A percentile compares a stretch with the other conserved stretches of the same genome.
These are phyloP conservation scores for Callorhinus ursinus DNA, from an alignment of 2,113 vertebrate species.

Conservation along the genomic window DNA sequence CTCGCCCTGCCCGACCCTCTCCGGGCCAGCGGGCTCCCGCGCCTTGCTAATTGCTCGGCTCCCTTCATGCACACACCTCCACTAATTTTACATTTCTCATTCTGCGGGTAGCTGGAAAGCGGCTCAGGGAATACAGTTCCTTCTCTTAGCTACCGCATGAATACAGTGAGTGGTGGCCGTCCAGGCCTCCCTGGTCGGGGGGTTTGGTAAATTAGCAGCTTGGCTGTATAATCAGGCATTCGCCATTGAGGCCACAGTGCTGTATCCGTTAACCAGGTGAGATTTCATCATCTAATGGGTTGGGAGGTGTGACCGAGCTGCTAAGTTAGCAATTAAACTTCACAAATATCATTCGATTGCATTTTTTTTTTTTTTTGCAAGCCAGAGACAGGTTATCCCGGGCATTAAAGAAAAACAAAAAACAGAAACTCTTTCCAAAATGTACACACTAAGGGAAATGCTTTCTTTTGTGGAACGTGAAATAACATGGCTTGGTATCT, in stretches of 20 bases:
- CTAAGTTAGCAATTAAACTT: slow-evolving; percentile 92
- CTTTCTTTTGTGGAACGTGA: slow-evolving; percentile 79
- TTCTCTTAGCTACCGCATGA: slow-evolving; percentile 92
- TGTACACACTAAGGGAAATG: slow-evolving; percentile 73
- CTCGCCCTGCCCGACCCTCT: slow-evolving; percentile 83
- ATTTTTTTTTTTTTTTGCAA: slow-evolving; percentile 77
- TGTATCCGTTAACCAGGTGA: slow-evolving; percentile 89
- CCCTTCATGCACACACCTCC: slow-evolving; percentile 96
- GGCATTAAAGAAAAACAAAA: slow-evolving; percentile 20
- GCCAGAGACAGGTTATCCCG: slow-evolving; percentile 80
- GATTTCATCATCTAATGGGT: slow-evolving; percentile 90
- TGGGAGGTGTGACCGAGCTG: slow-evolving; percentile 89
- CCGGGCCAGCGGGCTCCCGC: slow-evolving; percentile 81
- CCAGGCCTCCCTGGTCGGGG: slow-evolving; percentile 87
- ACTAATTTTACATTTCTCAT: slow-evolving; percentile 99
- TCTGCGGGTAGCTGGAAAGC: slow-evolving; percentile 92
- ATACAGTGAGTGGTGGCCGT: slow-evolving; percentile 89
- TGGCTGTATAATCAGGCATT: slow-evolving; percentile 94
- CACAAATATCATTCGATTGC: slow-evolving; percentile 87
- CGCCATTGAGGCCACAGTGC: slow-evolving; percentile 88
- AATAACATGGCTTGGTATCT: slow-evolving; percentile 76
- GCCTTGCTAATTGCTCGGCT: slow-evolving; percentile 94
- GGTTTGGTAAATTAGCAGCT: slow-evolving; percentile 94
- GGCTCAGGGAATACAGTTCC: slow-evolving; percentile 92
- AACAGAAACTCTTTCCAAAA: slow-evolving; percentile 62